Evolutionary conservation across 2,888 invertebrate species (phyloP).

Genomic region (Pollenia griseotomentosa): DNA sequence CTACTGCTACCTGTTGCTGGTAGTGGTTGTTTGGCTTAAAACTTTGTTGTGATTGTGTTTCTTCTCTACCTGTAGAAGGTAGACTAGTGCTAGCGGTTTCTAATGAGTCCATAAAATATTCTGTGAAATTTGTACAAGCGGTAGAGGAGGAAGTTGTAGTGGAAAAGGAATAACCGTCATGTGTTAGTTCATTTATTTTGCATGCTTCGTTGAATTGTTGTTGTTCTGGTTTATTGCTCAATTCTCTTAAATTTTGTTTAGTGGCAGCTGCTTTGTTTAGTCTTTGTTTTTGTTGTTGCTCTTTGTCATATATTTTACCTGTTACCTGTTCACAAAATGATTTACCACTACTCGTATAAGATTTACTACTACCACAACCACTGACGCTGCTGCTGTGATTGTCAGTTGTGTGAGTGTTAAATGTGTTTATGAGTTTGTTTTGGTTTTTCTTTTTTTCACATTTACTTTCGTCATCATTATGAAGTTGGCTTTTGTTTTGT

Average conservation of each 20-base stretch:
- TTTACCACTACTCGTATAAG: constrained; percentile 53
- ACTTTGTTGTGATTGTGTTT: constrained; percentile 59
- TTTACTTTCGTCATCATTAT: constrained; percentile 61
- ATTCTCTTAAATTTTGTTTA: constrained; percentile 49
- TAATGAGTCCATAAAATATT: constrained; percentile 74
- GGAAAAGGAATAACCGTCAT: constrained; percentile 59
- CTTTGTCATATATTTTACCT: constrained; percentile 27
- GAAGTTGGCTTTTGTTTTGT: constrained; percentile 52
- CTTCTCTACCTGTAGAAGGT: constrained; percentile 56
- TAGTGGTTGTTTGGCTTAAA: constrained; percentile 13
- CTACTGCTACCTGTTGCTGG: constrained; percentile 47
- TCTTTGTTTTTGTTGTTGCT: constrained; percentile 35
- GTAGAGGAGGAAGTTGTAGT: constrained; percentile 38
- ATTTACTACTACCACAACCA: constrained; percentile 17
- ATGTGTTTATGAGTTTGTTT: constrained; percentile 64
- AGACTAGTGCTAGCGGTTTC: constrained; percentile 57
- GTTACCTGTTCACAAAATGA: constrained; percentile 64
- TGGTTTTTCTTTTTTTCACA: constrained; percentile 66
- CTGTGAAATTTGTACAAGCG: constrained; percentile 64
- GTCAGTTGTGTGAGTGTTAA: constrained; percentile 1
- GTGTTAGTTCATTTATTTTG: constrained; percentile 73
- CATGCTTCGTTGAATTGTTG: constrained; percentile 73
- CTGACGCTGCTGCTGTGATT: not conserved
- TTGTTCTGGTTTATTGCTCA: constrained; percentile 66
- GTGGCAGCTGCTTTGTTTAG: constrained; percentile 26